Conservation (phyloP, 2,113 vertebrate genomes). For the Lipophrys pholis region DNA sequence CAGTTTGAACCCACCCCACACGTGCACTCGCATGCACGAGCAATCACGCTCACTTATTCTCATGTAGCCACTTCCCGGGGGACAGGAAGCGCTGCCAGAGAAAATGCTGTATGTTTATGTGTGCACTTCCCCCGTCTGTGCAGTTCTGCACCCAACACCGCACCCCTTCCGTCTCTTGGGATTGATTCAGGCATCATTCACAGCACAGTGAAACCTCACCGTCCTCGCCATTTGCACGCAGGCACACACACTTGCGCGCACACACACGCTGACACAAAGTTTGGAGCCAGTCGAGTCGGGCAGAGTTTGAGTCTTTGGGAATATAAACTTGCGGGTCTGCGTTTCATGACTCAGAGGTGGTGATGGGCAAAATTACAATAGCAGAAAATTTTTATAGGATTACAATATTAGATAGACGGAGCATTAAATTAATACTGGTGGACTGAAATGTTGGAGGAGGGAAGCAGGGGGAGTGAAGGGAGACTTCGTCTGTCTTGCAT, state of each 20-base stretch:
- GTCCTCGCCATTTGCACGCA: not conserved
- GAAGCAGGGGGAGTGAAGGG: not conserved
- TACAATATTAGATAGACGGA: slow-evolving; percentile 72
- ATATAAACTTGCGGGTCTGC: slow-evolving; percentile 39
- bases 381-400: slow-evolving; percentile 60
- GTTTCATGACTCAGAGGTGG: slow-evolving; percentile 56
- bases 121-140: slow-evolving; percentile 37
- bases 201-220: slow-evolving; percentile 37
- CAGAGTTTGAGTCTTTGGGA: slow-evolving; percentile 39
- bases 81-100: slow-evolving; percentile 35
- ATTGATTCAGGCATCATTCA: slow-evolving; percentile 46
- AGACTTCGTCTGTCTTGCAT: slow-evolving; percentile 39
- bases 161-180: slow-evolving; percentile 35
- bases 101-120: slow-evolving; percentile 40
- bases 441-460: slow-evolving; percentile 47
- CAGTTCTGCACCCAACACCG: slow-evolving; percentile 30
- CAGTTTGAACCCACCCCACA: slow-evolving; percentile 14
- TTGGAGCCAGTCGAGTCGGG: slow-evolving; percentile 32
- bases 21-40: not conserved
- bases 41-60: slow-evolving; percentile 26
- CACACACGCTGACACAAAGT: slow-evolving; percentile 11
- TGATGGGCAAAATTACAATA: slow-evolving; percentile 72
- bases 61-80: slow-evolving; percentile 12
- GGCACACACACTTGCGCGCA: not conserved
- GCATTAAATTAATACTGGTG: slow-evolving; percentile 74